Percentiles rank a stretch among this genome's conserved stretches.
Conservation (phyloP, 2,888 invertebrate species). For the Tetranychus truncatus region DNA sequence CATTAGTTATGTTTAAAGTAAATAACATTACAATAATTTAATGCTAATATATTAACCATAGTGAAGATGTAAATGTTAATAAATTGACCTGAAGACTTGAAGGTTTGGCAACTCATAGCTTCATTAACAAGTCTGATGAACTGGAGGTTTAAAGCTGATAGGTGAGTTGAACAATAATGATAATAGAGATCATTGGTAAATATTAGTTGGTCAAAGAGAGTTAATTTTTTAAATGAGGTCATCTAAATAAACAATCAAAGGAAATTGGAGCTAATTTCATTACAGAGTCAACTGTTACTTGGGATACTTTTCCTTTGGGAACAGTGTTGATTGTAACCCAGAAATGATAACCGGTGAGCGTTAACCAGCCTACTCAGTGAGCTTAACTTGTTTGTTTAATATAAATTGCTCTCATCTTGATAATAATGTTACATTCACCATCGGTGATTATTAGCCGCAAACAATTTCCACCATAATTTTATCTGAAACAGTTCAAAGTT, state of each 20-base stretch:
- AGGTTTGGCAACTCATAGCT: too few relatives aligned
- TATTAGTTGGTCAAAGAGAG: neutral
- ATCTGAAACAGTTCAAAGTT: too few relatives aligned
- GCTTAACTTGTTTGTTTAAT: neutral
- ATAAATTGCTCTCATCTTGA: neutral
- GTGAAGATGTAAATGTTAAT: too few relatives aligned
- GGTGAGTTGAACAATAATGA: too few relatives aligned
- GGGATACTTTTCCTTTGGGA: neutral
- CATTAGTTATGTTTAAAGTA: neutral
- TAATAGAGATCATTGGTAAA: neutral
- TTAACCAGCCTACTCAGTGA: neutral
- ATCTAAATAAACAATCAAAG: neutral
- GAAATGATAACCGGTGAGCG: neutral
- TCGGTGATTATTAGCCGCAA: neutral
- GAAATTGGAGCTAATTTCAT: neutral
- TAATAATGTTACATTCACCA: neutral
- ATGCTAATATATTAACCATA: too few relatives aligned
- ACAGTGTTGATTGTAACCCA: neutral
- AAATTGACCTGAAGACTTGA: too few relatives aligned
- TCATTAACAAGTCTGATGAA: too few relatives aligned
- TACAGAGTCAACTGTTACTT: neutral
- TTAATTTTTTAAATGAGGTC: neutral
- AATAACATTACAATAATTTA: neutral
- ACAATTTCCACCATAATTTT: too few relatives aligned
- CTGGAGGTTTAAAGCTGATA: too few relatives aligned